Evolutionary conservation across 2,888 invertebrate species (phyloP).

Genomic region (Spodoptera exigua): DNA sequence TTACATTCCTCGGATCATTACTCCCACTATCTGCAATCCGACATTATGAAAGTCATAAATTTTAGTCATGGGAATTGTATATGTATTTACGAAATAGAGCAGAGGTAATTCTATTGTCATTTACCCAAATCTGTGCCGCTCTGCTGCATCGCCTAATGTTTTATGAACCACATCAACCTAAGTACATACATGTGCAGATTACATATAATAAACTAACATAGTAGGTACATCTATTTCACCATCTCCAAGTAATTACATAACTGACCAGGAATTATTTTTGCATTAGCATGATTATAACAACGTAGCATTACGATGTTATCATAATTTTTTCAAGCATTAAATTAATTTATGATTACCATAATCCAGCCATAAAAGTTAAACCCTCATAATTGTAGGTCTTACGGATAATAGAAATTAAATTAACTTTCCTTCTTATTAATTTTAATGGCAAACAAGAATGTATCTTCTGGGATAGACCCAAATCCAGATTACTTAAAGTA

Average conservation of each 20-base stretch:
- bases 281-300: constrained; percentile 46
- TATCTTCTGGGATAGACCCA: no score
- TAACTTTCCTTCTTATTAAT: no score
- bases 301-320: constrained; percentile 18
- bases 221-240: constrained; percentile 11
- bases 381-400: no score
- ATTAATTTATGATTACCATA: constrained; percentile 3
- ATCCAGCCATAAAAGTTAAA: neutral
- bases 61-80: constrained; percentile 57
- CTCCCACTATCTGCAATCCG: constrained; percentile 33
- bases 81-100: constrained; percentile 38
- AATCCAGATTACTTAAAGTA: no score
- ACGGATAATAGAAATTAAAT: no score
- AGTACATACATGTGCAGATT: constrained; percentile 38
- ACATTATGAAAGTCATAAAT: constrained; percentile 48
- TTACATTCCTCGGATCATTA: constrained; percentile 40
- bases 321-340: constrained; percentile 11
- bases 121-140: constrained; percentile 63
- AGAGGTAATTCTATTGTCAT: constrained; percentile 67
- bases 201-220: constrained; percentile 27
- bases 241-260: constrained; percentile 33
- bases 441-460: no score
- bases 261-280: constrained; percentile 58
- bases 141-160: constrained; percentile 61
- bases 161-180: constrained; percentile 58